phyloP scores from a whole-genome alignment of 2,113 vertebrate species.

The Microtus ochrogaster region DNA sequence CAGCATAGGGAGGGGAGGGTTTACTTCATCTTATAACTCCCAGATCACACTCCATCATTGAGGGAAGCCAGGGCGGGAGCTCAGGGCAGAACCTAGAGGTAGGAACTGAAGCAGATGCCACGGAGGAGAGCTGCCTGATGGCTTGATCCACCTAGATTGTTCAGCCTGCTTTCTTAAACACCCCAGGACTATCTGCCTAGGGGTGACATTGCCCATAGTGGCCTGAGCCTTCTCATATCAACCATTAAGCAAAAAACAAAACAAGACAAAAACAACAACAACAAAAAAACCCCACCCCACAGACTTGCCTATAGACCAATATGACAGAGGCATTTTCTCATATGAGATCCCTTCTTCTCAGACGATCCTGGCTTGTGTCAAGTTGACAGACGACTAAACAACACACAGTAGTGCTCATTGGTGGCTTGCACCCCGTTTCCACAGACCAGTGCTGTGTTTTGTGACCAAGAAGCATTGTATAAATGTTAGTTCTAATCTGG shows the following conservation, averaged over 20 bases:
- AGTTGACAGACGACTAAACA: background rate
- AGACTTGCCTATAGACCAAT: background rate
- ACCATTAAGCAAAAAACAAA: background rate
- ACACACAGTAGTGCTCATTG: background rate
- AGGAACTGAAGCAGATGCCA: background rate
- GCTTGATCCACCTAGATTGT: background rate
- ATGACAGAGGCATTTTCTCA: background rate
- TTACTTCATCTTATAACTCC: background rate
- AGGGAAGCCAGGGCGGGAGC: background rate
- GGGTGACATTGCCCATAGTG: background rate
- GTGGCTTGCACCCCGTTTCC: slow-evolving; percentile 2
- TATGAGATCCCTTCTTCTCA: background rate
- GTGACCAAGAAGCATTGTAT: background rate
- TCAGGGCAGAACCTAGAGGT: background rate
- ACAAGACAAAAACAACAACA: background rate
- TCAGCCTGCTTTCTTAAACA: background rate
- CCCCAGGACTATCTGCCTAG: background rate
- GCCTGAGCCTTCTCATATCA: background rate
- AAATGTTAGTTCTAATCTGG: background rate
- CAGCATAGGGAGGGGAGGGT: background rate
- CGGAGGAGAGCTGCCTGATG: background rate
- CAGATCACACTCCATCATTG: background rate
- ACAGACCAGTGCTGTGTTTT: background rate
- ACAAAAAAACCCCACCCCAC: background rate
- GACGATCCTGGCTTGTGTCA: background rate